These are phyloP conservation scores for Pristiophorus japonicus DNA, from an alignment of 2,113 vertebrate species.

Conservation along the genomic window DNA sequence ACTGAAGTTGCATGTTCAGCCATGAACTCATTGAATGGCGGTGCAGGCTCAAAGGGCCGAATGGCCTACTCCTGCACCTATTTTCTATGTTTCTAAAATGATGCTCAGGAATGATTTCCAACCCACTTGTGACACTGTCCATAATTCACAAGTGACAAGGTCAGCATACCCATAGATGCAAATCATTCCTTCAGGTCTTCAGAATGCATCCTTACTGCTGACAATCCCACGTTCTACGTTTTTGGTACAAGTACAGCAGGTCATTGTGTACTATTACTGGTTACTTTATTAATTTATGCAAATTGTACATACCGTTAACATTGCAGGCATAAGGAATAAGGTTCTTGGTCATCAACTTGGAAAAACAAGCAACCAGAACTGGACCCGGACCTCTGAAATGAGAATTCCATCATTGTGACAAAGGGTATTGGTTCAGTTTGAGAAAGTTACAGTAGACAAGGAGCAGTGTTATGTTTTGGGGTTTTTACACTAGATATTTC, in stretches of 20 bases:
- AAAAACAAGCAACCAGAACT: constrained; percentile 65
- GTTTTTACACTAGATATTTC: no score
- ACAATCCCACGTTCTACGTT: background rate
- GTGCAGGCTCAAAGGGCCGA: no score
- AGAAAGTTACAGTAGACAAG: background rate
- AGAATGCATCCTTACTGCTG: background rate
- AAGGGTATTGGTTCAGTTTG: fast-evolving
- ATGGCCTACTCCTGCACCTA: no score
- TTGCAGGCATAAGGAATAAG: constrained; percentile 64
- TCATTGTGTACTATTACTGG: background rate
- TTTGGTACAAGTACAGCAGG: background rate
- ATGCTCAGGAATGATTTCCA: background rate
- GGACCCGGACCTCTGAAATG: constrained; percentile 55
- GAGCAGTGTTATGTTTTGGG: background rate
- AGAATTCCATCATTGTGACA: constrained; percentile 36
- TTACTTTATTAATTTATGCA: background rate
- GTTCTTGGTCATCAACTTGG: constrained; percentile 66
- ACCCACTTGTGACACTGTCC: background rate
- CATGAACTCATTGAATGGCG: no score
- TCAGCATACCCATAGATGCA: background rate
- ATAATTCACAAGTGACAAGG: background rate
- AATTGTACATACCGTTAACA: constrained; percentile 62
- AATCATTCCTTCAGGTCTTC: background rate
- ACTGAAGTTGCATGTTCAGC: no score
- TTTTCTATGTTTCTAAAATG: no score